A percentile compares a stretch with the other conserved stretches of the same genome.
These are phyloP conservation scores for Coelogynopora nodosa DNA, from an alignment of 2,888 invertebrate genomes.

Conservation along the genomic window DNA sequence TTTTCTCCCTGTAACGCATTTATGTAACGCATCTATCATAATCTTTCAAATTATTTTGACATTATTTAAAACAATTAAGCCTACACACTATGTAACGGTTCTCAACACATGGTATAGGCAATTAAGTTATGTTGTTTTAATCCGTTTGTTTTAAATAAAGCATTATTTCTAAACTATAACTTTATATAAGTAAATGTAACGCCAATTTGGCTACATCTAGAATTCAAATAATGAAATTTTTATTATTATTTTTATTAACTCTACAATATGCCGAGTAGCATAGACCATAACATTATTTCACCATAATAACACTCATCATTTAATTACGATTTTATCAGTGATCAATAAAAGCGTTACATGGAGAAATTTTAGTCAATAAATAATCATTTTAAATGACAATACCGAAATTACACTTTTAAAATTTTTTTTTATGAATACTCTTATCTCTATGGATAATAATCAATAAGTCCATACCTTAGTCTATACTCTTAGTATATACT, in stretches of 20 bases:
- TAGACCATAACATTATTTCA: constrained; percentile 20
- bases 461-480: too few species aligned
- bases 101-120: constrained; percentile 24
- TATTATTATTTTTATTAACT: not conserved
- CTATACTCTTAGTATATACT: too few species aligned
- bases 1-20: not conserved
- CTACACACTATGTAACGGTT: constrained; percentile 1
- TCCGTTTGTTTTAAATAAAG: constrained; percentile 8
- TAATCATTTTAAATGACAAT: too few species aligned
- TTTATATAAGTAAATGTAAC: constrained; percentile 8
- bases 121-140: not conserved
- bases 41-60: not conserved
- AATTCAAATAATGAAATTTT: constrained; percentile 1
- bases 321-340: constrained; percentile 4
- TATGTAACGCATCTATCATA: not conserved
- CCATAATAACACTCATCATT: constrained; percentile 20
- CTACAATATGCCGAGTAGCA: not conserved
- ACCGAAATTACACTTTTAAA: too few species aligned
- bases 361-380: constrained; percentile 10
- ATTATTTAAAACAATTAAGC: constrained; percentile 14
- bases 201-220: constrained; percentile 9
- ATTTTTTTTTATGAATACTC: too few species aligned
- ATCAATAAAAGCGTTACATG: constrained; percentile 17
- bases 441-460: too few species aligned
- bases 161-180: constrained; percentile 19